Percentiles rank a stretch among this genome's conserved stretches.
Evolutionary conservation across 2,888 invertebrate genomes (phyloP).

Genomic region (Macrophya alboannulata): DNA sequence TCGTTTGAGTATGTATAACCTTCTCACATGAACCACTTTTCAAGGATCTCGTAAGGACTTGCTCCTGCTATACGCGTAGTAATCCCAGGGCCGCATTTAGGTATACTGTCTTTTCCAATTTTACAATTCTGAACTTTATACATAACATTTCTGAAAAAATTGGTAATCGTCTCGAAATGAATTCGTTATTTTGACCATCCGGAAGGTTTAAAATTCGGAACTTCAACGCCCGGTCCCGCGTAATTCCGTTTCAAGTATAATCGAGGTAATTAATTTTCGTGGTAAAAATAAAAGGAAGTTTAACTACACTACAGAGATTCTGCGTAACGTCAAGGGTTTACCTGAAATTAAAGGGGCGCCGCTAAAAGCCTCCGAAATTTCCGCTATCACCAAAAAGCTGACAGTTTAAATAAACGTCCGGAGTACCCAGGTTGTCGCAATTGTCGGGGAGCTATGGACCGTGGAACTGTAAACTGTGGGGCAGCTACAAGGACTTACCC

Average conservation of each 20-base stretch:
- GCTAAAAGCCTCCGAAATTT: conserved; percentile 5
- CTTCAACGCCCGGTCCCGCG: no score
- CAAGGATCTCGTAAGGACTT: not conserved
- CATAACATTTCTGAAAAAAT: no score
- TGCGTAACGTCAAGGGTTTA: not conserved
- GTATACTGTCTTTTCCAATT: no score
- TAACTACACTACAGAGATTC: not conserved
- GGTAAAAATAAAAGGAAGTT: not conserved
- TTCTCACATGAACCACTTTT: not conserved
- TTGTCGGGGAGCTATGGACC: not conserved
- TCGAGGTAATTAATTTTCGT: conserved; percentile 34
- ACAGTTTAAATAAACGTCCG: not conserved
- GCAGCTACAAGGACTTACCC: conserved; percentile 82
- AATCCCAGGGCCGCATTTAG: no score
- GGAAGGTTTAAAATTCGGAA: no score
- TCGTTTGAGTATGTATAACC: not conserved
- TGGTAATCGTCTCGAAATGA: no score
- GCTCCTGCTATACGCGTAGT: not conserved
- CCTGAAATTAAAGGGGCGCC: conserved; percentile 11
- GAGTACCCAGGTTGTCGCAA: not conserved
- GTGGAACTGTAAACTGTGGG: not conserved
- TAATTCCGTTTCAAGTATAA: not conserved
- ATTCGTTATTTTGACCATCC: no score
- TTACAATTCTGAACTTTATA: no score
- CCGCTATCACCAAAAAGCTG: conserved; percentile 24